phyloP scores from a whole-genome alignment of 1,140 invertebrate species.

The Listronotus bonariensis region DNA sequence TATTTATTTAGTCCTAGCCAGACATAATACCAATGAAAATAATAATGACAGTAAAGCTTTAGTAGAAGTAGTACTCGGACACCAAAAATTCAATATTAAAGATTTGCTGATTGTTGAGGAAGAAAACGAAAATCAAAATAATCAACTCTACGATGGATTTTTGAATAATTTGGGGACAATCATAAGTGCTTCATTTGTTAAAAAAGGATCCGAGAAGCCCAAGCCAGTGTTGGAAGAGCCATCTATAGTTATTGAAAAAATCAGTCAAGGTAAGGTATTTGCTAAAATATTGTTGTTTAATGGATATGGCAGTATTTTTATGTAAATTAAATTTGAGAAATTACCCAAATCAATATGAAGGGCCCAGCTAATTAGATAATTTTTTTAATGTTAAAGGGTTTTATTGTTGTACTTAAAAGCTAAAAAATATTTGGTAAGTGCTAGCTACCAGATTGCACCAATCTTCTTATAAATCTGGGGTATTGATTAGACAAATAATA shows the following conservation, averaged over 20 bases:
- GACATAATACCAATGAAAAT: too few species aligned
- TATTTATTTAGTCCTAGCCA: neutral
- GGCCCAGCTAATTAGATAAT: neutral
- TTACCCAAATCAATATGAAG: neutral
- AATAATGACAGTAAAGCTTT: slow-evolving; percentile 3
- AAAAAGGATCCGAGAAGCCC: slow-evolving; percentile 11
- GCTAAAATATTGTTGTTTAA: neutral
- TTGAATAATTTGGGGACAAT: slow-evolving; percentile 41
- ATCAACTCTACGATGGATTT: slow-evolving; percentile 33
- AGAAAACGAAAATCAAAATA: slow-evolving; percentile 19
- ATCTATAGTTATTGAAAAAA: slow-evolving; percentile 18
- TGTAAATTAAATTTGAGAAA: neutral
- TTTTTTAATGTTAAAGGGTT: too few species aligned
- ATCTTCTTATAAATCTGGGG: too few species aligned
- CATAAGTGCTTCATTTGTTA: slow-evolving; percentile 36
- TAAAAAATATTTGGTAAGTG: too few species aligned
- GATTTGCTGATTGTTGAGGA: slow-evolving; percentile 40
- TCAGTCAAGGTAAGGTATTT: too few species aligned
- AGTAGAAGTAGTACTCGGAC: slow-evolving; percentile 37
- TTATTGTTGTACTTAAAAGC: too few species aligned
- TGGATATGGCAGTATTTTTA: neutral
- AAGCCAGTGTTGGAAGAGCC: slow-evolving; percentile 5
- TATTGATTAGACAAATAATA: too few species aligned
- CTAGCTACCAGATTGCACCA: too few species aligned
- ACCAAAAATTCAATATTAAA: slow-evolving; percentile 34